These are phyloP conservation scores for Hydropsyche betteni DNA, from an alignment of 2,888 invertebrate genomes.

Conservation along the genomic window DNA sequence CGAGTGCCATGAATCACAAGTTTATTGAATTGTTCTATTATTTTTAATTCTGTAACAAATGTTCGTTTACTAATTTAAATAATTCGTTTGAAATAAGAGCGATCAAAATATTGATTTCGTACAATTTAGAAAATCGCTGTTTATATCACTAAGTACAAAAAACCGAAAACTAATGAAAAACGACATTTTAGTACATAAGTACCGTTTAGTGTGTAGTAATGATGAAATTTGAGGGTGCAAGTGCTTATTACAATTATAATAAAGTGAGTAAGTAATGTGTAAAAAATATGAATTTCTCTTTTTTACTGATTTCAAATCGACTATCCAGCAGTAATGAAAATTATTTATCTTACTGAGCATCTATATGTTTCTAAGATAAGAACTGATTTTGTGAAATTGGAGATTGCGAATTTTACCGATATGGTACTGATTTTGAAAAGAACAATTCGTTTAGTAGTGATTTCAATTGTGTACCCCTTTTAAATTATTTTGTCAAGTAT, in stretches of 20 bases:
- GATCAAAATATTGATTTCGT: conserved; percentile 1
- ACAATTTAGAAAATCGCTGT: conserved; percentile 34
- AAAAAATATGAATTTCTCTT: conserved; percentile 9
- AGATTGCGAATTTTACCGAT: too few species aligned
- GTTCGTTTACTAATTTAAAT: neutral
- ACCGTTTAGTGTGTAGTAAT: conserved; percentile 32
- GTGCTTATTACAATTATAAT: conserved; percentile 29
- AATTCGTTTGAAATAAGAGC: conserved; percentile 25
- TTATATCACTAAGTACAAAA: conserved; percentile 50
- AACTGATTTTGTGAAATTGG: too few species aligned
- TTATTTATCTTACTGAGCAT: too few species aligned
- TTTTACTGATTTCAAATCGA: neutral
- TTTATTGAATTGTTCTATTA: conserved; percentile 22
- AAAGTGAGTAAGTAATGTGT: neutral
- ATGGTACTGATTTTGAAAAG: too few species aligned
- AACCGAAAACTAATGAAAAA: conserved; percentile 36
- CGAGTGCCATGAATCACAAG: conserved; percentile 47
- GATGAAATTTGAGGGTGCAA: conserved; percentile 11
- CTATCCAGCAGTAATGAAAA: neutral
- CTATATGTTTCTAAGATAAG: too few species aligned
- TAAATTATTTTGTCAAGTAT: neutral
- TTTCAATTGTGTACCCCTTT: too few species aligned
- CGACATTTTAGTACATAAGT: conserved; percentile 33
- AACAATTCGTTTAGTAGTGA: conserved; percentile 1
- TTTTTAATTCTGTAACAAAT: too few species aligned